Conservation (phyloP, 1,140 invertebrate species). For the Orius insidiosus region DNA sequence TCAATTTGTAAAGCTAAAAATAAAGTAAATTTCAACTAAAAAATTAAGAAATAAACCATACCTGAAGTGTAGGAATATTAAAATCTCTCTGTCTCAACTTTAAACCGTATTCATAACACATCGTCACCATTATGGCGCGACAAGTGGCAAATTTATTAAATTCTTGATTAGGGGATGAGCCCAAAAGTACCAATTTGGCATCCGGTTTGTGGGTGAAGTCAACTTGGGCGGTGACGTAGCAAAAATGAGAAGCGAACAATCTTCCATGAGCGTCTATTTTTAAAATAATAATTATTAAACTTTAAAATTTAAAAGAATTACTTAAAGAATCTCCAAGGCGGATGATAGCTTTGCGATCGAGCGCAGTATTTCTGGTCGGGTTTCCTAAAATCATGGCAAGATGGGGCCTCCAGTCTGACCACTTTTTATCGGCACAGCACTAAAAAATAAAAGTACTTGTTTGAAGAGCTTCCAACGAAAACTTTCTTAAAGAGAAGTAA, state of each 20-base stretch:
- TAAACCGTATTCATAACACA: slow-evolving; percentile 84
- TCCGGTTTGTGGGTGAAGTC: slow-evolving; percentile 46
- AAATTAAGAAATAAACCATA: slow-evolving; percentile 22
- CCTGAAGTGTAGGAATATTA: slow-evolving; percentile 50
- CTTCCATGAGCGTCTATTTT: slow-evolving; percentile 41
- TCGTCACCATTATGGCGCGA: slow-evolving; percentile 80
- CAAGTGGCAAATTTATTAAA: slow-evolving; percentile 55
- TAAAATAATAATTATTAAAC: slow-evolving; percentile 6
- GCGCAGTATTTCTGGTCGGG: slow-evolving; percentile 53
- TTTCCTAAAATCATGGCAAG: slow-evolving; percentile 85
- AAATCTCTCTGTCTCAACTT: slow-evolving; percentile 66
- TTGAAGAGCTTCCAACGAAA: no score
- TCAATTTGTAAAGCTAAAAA: slow-evolving; percentile 52
- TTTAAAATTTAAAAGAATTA: slow-evolving; percentile 21
- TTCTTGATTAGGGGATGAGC: slow-evolving; percentile 42
- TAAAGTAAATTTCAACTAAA: no score
- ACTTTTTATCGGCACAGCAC: slow-evolving; percentile 67
- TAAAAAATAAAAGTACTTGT: no score
- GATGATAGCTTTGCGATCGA: slow-evolving; percentile 66
- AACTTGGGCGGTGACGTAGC: slow-evolving; percentile 75
- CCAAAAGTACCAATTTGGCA: slow-evolving; percentile 61
- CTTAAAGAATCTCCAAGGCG: slow-evolving; percentile 47
- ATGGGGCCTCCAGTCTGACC: slow-evolving; percentile 95
- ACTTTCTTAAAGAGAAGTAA: no score
- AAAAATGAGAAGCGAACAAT: slow-evolving; percentile 80